phyloP scores from a whole-genome alignment of 2,888 invertebrate species.

The Aspidiotus rigidus region DNA sequence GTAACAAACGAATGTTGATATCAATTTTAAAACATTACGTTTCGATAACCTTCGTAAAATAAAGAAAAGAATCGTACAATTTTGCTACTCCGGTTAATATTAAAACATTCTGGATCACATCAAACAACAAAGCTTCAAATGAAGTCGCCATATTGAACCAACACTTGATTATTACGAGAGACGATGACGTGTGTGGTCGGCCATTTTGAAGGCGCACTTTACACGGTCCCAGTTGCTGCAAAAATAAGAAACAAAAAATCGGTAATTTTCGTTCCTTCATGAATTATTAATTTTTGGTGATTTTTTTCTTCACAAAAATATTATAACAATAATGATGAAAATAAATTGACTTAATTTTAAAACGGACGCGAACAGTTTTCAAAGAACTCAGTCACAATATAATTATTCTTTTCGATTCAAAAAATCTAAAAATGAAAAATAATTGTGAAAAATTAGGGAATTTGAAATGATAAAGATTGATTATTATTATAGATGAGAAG shows the following conservation, averaged over 20 bases:
- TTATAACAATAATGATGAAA: too few species aligned
- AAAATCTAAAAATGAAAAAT: too few species aligned
- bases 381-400: too few species aligned
- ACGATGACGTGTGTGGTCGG: constrained; percentile 31
- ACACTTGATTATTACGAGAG: constrained; percentile 26
- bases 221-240: constrained; percentile 17
- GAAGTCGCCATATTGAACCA: constrained; percentile 31
- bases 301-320: too few species aligned
- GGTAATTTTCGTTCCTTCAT: too few species aligned
- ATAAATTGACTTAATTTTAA: too few species aligned
- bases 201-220: constrained; percentile 25
- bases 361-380: too few species aligned
- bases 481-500: too few species aligned
- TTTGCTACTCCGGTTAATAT: constrained; percentile 15
- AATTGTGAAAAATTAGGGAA: too few species aligned
- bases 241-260: constrained; percentile 10
- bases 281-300: too few species aligned
- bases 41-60: constrained; percentile 7
- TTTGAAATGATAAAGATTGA: too few species aligned
- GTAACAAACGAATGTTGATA: constrained; percentile 14
- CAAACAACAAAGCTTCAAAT: constrained; percentile 27
- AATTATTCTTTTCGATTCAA: too few species aligned
- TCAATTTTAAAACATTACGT: constrained; percentile 10
- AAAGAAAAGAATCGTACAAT: constrained; percentile 8
- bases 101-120: constrained; percentile 22